These are phyloP conservation scores for Pyrgus malvae DNA, from an alignment of 2,888 invertebrate species.

Conservation along the genomic window DNA sequence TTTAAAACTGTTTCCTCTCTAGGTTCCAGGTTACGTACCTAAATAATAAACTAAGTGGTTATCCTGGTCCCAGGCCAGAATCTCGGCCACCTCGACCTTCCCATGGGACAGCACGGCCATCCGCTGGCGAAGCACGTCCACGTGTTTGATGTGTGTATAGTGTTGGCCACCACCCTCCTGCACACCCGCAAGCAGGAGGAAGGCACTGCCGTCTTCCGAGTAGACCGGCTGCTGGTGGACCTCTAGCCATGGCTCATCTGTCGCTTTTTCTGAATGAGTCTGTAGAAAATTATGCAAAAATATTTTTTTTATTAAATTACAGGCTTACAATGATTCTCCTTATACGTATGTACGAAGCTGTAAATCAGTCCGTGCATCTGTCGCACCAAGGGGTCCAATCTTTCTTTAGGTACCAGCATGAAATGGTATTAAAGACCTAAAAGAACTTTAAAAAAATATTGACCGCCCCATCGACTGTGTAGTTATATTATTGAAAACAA, in stretches of 20 bases:
- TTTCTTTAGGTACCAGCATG: too few relatives aligned
- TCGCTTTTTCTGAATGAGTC: slow-evolving; percentile 92
- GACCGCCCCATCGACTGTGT: too few relatives aligned
- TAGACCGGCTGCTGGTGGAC: slow-evolving; percentile 92
- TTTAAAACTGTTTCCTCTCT: too few relatives aligned
- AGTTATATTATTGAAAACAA: too few relatives aligned
- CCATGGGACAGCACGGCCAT: slow-evolving; percentile 94
- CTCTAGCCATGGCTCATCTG: slow-evolving; percentile 93
- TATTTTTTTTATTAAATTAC: background rate
- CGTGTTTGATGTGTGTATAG: slow-evolving; percentile 94
- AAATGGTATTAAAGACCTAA: too few relatives aligned
- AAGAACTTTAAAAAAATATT: too few relatives aligned
- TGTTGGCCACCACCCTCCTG: slow-evolving; percentile 92
- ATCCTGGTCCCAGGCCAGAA: slow-evolving; percentile 92
- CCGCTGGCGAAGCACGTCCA: slow-evolving; percentile 90
- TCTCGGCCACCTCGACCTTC: slow-evolving; percentile 90
- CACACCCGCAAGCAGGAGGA: slow-evolving; percentile 90
- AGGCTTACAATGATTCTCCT: too few relatives aligned
- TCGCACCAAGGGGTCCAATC: too few relatives aligned
- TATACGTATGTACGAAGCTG: too few relatives aligned
- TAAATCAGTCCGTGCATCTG: too few relatives aligned
- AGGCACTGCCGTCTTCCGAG: slow-evolving; percentile 91
- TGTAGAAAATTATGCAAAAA: slow-evolving; percentile 45
- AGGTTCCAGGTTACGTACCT: too few relatives aligned
- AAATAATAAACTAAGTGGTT: slow-evolving; percentile 90